Conservation (phyloP, 2,113 vertebrate genomes). For the Pygoscelis adeliae region DNA sequence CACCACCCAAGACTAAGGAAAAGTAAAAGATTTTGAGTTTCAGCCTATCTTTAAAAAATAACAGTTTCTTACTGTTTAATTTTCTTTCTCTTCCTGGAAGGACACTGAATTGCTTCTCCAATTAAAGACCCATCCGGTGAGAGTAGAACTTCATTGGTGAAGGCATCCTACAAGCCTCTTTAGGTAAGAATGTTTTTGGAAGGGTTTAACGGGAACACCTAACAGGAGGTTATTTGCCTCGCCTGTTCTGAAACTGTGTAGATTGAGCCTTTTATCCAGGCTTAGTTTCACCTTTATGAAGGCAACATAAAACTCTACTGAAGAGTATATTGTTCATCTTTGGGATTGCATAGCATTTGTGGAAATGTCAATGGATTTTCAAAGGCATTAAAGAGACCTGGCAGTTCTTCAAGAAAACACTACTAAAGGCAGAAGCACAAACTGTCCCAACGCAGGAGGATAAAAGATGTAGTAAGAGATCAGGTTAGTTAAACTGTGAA, state of each 20-base stretch:
- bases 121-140: neutral
- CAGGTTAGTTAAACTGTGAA: neutral
- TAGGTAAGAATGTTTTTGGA: neutral
- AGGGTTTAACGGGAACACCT: neutral
- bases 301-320: neutral
- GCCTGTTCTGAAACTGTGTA: neutral
- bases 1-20: neutral
- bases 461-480: neutral
- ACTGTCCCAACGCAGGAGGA: neutral
- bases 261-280: neutral
- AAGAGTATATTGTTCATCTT: neutral
- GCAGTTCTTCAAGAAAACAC: neutral
- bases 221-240: neutral
- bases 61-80: neutral
- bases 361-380: neutral
- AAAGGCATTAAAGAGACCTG: neutral
- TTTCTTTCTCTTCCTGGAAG: neutral
- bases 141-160: neutral
- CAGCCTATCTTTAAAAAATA: neutral
- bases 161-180: neutral
- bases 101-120: neutral
- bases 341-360: neutral
- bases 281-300: neutral
- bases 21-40: neutral
- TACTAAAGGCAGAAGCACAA: neutral